Conservation (phyloP, 1,140 invertebrate genomes). For the Hypothenemus hampei region DNA sequence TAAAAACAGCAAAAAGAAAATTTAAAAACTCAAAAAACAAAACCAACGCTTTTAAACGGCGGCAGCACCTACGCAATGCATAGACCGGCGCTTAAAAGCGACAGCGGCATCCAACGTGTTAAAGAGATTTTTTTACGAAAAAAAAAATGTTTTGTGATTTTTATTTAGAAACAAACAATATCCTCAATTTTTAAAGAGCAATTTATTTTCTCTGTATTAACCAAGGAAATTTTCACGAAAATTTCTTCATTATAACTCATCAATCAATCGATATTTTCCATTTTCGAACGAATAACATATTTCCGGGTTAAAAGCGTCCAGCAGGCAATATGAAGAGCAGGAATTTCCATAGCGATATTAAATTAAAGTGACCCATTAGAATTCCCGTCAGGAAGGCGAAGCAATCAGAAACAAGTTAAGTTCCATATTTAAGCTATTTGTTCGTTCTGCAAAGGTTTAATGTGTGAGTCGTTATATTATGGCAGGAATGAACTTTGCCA, state of each 20-base stretch:
- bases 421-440: constrained; percentile 37
- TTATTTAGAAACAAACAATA: too few relatives aligned
- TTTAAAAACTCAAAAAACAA: too few relatives aligned
- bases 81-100: too few relatives aligned
- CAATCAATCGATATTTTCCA: constrained; percentile 1
- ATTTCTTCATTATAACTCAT: not conserved
- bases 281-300: constrained; percentile 7
- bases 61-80: too few relatives aligned
- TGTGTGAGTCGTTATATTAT: constrained; percentile 20
- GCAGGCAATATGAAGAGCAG: not conserved
- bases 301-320: too few relatives aligned
- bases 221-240: not conserved
- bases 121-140: too few relatives aligned
- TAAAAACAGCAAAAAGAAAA: too few relatives aligned
- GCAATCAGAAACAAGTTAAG: constrained; percentile 35
- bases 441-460: constrained; percentile 30
- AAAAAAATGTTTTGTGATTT: too few relatives aligned
- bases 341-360: constrained; percentile 11
- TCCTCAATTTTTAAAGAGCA: too few relatives aligned
- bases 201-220: too few relatives aligned
- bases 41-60: too few relatives aligned
- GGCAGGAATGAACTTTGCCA: constrained; percentile 31
- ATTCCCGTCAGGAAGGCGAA: constrained; percentile 15
- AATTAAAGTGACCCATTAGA: constrained; percentile 18
- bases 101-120: too few relatives aligned